A percentile compares a stretch with the other conserved stretches of the same genome.
Evolutionary conservation across 1,140 invertebrate species (phyloP).

Genomic region (Coboldia fuscipes): DNA sequence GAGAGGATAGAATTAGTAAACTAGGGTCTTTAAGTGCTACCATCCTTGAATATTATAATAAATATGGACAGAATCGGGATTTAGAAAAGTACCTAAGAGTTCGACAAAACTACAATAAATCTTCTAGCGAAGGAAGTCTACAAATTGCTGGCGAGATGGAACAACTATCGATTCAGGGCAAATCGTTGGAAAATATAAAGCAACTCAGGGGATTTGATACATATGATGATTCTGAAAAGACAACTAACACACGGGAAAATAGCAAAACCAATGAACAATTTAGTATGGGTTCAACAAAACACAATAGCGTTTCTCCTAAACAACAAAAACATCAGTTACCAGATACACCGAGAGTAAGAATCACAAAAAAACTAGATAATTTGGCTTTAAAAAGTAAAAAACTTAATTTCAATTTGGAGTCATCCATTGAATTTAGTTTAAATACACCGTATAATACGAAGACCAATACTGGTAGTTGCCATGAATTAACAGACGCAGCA

Average conservation of each 20-base stretch:
- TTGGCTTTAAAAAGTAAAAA: background rate
- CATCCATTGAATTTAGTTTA: background rate
- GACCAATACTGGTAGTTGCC: background rate
- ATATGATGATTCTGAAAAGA: too few relatives aligned
- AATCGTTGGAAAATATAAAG: conserved; percentile 1
- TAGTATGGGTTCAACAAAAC: background rate
- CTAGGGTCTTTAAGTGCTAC: too few relatives aligned
- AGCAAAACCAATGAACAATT: background rate
- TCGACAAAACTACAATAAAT: background rate
- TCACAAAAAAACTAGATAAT: background rate
- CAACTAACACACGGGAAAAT: background rate
- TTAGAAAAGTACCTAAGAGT: conserved; percentile 1
- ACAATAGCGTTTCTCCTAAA: background rate
- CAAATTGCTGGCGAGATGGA: background rate
- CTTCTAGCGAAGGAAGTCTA: background rate
- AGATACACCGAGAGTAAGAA: background rate
- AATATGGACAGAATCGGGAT: conserved; percentile 1
- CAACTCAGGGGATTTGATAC: too few relatives aligned
- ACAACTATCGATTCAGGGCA: background rate
- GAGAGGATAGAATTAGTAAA: too few relatives aligned
- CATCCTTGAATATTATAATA: too few relatives aligned
- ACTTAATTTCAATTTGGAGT: conserved; percentile 1
- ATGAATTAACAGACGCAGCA: background rate
- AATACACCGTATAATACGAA: background rate
- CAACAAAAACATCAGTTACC: background rate